phyloP scores from a whole-genome alignment of 2,888 invertebrate species.

The Zele albiditarsus region DNA sequence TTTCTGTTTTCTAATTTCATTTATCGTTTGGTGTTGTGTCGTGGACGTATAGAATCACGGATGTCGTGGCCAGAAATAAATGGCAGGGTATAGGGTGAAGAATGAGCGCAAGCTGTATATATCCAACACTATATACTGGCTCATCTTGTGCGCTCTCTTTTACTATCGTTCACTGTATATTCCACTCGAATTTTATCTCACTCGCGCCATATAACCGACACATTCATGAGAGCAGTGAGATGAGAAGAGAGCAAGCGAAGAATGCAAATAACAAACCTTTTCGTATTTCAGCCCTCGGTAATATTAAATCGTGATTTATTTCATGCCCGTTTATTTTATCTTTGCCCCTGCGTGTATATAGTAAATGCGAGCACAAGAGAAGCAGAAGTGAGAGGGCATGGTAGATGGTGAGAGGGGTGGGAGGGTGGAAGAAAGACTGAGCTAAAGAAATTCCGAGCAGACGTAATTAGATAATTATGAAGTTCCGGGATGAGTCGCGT shows the following conservation, averaged over 20 bases:
- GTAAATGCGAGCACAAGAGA: neutral
- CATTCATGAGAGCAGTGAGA: constrained; percentile 14
- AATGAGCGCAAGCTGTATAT: constrained; percentile 9
- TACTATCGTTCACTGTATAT: neutral
- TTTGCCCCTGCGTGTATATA: constrained; percentile 3
- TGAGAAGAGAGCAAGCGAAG: constrained; percentile 22
- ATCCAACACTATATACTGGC: neutral
- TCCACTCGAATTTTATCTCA: neutral
- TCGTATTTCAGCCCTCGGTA: constrained; percentile 34
- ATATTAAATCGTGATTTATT: constrained; percentile 47
- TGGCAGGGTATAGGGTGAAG: constrained; percentile 24
- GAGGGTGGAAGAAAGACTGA: neutral
- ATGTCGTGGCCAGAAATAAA: constrained; percentile 29
- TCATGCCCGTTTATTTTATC: constrained; percentile 41
- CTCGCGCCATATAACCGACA: neutral
- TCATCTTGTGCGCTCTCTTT: neutral
- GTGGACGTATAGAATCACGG: constrained; percentile 23
- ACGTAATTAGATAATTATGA: constrained; percentile 51
- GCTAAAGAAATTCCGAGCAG: constrained; percentile 38
- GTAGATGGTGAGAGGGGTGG: neutral
- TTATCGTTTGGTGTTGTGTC: neutral
- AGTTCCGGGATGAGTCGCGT: constrained; percentile 37
- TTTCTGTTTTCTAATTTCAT: neutral
- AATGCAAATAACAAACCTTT: constrained; percentile 39
- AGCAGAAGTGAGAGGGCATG: neutral